Evolutionary conservation across 1,140 invertebrate genomes (phyloP).

Genomic region (Zaprionus camerounensis): DNA sequence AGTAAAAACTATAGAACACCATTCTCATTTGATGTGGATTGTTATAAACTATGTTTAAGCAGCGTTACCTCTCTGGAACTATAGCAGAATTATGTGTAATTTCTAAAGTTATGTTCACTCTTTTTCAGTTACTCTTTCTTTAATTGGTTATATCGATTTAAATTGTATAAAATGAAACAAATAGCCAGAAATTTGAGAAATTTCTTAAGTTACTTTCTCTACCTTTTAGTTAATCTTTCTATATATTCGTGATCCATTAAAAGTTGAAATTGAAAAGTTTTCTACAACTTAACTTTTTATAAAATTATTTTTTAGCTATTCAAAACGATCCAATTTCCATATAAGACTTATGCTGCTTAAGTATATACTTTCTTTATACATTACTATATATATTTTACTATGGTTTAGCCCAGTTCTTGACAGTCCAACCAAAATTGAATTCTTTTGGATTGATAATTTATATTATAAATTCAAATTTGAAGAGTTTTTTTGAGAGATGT

Average conservation of each 20-base stretch:
- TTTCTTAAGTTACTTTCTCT: no score
- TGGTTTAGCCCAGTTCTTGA: neutral
- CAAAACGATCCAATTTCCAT: neutral
- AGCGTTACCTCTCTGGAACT: neutral
- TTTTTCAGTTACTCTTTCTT: neutral
- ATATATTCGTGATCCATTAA: no score
- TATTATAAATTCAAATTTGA: neutral
- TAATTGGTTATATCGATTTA: neutral
- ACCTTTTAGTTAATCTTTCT: no score
- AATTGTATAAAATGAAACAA: neutral
- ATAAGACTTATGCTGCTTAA: neutral
- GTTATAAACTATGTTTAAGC: neutral
- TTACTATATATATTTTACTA: neutral
- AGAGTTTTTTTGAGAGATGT: neutral
- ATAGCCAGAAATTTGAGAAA: no score
- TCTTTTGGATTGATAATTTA: neutral
- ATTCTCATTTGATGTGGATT: neutral
- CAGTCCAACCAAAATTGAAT: neutral
- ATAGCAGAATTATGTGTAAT: neutral
- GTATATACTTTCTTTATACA: neutral
- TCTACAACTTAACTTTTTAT: neutral
- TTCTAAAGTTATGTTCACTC: neutral
- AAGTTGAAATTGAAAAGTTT: no score
- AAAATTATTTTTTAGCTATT: neutral
- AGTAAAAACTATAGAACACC: neutral